Evolutionary conservation across 2,888 invertebrate species (phyloP).

Genomic region (Ceramica pisi): DNA sequence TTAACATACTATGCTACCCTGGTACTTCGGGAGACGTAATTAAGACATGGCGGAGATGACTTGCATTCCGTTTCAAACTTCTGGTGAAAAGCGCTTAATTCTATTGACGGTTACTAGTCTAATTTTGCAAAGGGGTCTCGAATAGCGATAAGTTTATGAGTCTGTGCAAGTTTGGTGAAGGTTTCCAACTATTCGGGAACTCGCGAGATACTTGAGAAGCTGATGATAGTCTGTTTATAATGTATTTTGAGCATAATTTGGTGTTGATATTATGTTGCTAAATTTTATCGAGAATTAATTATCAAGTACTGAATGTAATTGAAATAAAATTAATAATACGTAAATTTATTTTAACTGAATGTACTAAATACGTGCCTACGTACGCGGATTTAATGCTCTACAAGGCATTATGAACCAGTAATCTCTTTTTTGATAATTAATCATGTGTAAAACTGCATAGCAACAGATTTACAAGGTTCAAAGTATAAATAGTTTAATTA

Average conservation of each 20-base stretch:
- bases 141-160: conserved; percentile 57
- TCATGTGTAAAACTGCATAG: background rate
- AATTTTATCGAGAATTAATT: background rate
- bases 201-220: conserved; percentile 37
- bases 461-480: no score
- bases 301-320: no score
- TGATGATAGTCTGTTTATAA: conserved; percentile 52
- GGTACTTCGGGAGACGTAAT: conserved; percentile 47
- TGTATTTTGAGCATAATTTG: conserved; percentile 24
- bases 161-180: conserved; percentile 48
- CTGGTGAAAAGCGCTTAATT: conserved; percentile 38
- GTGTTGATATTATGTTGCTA: background rate
- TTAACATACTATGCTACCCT: conserved; percentile 50
- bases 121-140: conserved; percentile 62
- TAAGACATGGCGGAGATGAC: conserved; percentile 52
- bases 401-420: no score
- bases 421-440: background rate
- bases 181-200: conserved; percentile 55
- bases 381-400: no score
- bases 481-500: background rate
- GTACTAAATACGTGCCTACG: no score
- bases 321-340: no score
- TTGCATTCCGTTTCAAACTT: conserved; percentile 56
- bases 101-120: conserved; percentile 54
- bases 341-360: no score